Evolutionary conservation across 2,113 vertebrate species (phyloP).

Genomic region (Ornithorhynchus anatinus): DNA sequence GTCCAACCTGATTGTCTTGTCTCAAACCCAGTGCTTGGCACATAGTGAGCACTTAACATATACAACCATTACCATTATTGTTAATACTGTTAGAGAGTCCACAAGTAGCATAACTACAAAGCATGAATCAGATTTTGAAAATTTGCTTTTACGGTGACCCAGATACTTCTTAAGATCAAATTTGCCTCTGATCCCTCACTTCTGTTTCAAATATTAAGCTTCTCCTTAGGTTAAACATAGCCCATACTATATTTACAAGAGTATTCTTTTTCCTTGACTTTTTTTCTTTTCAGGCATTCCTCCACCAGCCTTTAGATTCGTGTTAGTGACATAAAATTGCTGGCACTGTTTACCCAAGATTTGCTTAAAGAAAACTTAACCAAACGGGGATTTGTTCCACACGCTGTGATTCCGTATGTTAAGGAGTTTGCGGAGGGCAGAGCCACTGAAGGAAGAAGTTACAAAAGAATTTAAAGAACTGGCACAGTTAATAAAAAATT

Average conservation of each 20-base stretch:
- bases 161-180: no score
- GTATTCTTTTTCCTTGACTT: neutral
- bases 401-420: neutral
- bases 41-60: no score
- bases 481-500: slow-evolving; percentile 52
- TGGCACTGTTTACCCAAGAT: neutral
- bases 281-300: neutral
- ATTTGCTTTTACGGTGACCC: no score
- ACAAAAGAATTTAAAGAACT: slow-evolving; percentile 5
- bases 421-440: neutral
- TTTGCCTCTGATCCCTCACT: no score
- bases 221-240: no score
- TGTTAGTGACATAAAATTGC: neutral
- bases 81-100: no score
- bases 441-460: neutral
- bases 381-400: neutral
- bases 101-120: no score
- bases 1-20: no score
- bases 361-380: neutral
- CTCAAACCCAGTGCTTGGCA: no score
- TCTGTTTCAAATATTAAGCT: no score
- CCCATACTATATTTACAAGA: neutral
- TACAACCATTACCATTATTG: no score
- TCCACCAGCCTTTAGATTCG: neutral
- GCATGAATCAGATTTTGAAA: no score